phyloP scores from a whole-genome alignment of 2,113 vertebrate genomes.

The Cochlearius cochlearius region DNA sequence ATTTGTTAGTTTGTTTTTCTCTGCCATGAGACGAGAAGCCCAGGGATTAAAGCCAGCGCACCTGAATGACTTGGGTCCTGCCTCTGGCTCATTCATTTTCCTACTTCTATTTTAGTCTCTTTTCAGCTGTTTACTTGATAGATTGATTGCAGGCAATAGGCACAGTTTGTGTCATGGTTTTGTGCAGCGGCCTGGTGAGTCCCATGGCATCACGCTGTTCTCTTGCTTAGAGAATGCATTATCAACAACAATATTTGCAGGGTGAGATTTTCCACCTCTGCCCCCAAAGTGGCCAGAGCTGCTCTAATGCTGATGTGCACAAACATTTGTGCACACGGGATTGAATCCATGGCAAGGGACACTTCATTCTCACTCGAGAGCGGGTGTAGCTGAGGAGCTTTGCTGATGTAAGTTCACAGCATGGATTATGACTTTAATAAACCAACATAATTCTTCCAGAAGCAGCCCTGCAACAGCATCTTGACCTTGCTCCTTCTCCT shows the following conservation, averaged over 20 bases:
- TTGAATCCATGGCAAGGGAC: background rate
- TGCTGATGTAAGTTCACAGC: background rate
- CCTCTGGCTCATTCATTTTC: background rate
- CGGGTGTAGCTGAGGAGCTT: background rate
- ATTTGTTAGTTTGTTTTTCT: background rate
- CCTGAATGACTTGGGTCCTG: background rate
- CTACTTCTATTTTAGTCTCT: background rate
- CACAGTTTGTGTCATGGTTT: background rate
- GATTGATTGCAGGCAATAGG: background rate
- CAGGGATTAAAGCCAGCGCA: background rate
- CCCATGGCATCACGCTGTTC: background rate
- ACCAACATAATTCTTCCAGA: background rate
- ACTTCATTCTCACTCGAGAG: background rate
- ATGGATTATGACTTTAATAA: background rate
- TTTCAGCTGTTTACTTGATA: background rate
- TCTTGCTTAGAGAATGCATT: background rate
- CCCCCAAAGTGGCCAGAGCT: background rate
- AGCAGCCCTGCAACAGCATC: background rate
- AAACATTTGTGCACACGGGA: background rate
- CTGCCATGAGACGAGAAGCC: background rate
- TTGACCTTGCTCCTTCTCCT: background rate
- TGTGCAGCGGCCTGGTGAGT: background rate
- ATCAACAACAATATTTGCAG: background rate
- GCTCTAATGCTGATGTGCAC: background rate
- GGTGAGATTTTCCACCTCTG: background rate